These are phyloP conservation scores for Parazoanthus darwini DNA, from an alignment of 92 coral and sea anemone genomes.

Conservation along the genomic window DNA sequence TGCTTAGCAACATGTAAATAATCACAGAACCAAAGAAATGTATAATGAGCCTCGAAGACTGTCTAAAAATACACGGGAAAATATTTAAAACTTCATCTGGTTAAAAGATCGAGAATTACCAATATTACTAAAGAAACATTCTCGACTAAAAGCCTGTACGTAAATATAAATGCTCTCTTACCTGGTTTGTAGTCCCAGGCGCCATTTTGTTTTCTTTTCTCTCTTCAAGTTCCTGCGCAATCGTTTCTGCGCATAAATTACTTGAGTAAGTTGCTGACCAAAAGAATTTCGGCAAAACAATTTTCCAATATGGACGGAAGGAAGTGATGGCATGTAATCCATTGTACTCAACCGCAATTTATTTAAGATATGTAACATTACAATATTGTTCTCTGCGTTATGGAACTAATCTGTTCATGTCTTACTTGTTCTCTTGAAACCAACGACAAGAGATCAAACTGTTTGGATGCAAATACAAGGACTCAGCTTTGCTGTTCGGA, in stretches of 20 bases:
- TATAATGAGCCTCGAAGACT: background rate
- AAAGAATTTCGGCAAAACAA: background rate
- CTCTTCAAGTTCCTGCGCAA: slow-evolving; percentile 22
- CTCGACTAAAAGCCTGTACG: background rate
- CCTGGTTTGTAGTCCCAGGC: slow-evolving; percentile 94
- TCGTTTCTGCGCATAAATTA: slow-evolving; percentile 12
- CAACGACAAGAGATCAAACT: background rate
- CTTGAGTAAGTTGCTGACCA: background rate
- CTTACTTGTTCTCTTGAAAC: slow-evolving; percentile 25
- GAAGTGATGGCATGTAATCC: background rate
- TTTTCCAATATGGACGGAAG: background rate
- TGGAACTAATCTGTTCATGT: slow-evolving; percentile 43
- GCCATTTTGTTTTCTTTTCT: slow-evolving; percentile 74
- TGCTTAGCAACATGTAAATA: slow-evolving; percentile 1
- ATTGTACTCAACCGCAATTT: background rate
- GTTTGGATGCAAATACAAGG: background rate
- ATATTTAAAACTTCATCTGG: no score
- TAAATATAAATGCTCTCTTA: slow-evolving; percentile 42
- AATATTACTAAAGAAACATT: background rate
- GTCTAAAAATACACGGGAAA: background rate
- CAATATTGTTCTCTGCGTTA: slow-evolving; percentile 9
- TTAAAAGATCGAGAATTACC: background rate
- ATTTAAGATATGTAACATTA: slow-evolving; percentile 4
- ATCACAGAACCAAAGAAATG: background rate
- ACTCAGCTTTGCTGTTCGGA: slow-evolving; percentile 22